Percentiles rank a stretch among this genome's conserved stretches.
These are phyloP conservation scores for Actinia tenebrosa DNA, from an alignment of 64 coral and sea anemone genomes.

Conservation along the genomic window DNA sequence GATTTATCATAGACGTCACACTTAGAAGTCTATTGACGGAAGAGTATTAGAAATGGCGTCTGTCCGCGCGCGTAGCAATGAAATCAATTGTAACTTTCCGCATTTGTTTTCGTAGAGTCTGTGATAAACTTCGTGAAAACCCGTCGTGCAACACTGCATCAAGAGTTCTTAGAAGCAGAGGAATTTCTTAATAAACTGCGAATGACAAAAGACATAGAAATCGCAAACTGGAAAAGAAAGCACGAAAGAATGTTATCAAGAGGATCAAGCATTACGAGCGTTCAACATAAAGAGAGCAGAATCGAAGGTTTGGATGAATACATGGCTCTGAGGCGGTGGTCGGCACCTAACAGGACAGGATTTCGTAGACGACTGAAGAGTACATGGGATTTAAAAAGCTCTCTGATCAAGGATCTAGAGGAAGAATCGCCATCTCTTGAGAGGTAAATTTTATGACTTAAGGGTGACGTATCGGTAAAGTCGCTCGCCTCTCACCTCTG, in stretches of 20 bases:
- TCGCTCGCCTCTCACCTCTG: no score
- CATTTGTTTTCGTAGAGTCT: constrained; percentile 10
- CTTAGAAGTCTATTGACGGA: no score
- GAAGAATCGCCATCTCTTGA: not conserved
- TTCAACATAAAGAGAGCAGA: not conserved
- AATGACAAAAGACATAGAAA: constrained; percentile 43
- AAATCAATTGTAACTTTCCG: no score
- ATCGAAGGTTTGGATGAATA: not conserved
- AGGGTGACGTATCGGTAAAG: no score
- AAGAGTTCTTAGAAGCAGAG: constrained; percentile 42
- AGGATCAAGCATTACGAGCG: not conserved
- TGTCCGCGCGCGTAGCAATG: no score
- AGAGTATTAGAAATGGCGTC: no score
- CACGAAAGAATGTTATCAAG: constrained; percentile 31
- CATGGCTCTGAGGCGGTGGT: constrained; percentile 22
- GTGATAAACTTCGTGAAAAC: constrained; percentile 29
- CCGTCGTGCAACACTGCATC: constrained; percentile 25
- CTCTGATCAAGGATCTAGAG: constrained; percentile 24
- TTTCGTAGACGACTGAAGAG: constrained; percentile 28
- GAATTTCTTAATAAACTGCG: constrained; percentile 30
- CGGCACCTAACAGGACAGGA: constrained; percentile 22
- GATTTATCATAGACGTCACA: no score
- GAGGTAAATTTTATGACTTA: not conserved
- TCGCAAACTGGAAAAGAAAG: constrained; percentile 40
- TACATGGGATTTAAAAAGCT: constrained; percentile 37